These are phyloP conservation scores for Peromyscus maniculatus DNA, from an alignment of 2,113 vertebrate species.

Conservation along the genomic window DNA sequence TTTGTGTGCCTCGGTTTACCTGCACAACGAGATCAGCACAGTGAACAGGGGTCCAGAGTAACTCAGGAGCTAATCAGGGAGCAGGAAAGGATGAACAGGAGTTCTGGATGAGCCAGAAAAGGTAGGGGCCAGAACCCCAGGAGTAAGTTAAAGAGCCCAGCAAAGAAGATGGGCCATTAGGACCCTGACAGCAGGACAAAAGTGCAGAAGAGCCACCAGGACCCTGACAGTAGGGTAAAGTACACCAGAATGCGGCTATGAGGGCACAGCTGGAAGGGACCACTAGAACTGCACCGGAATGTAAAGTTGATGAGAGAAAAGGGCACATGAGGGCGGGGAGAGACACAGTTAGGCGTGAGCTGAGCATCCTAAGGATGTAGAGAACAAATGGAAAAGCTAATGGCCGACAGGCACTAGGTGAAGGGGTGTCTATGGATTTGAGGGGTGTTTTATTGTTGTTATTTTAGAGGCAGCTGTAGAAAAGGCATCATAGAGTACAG, in stretches of 20 bases:
- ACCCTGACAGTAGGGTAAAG: not conserved
- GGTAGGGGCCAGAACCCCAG: not conserved
- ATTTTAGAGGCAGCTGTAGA: not conserved
- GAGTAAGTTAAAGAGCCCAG: not conserved
- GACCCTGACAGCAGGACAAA: not conserved
- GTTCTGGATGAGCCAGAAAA: not conserved
- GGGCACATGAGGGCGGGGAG: not conserved
- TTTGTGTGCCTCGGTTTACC: not conserved
- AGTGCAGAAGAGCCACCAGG: not conserved
- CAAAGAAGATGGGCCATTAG: not conserved
- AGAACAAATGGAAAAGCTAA: not conserved
- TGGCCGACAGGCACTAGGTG: not conserved
- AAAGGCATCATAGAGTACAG: not conserved
- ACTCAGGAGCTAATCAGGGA: not conserved
- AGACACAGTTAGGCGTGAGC: not conserved
- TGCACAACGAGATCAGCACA: not conserved
- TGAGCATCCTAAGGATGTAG: not conserved
- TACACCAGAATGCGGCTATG: not conserved
- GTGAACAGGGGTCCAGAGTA: not conserved
- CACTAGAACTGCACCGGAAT: not conserved
- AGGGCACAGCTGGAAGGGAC: not conserved
- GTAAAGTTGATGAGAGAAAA: not conserved
- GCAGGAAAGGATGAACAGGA: not conserved
- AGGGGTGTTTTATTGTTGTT: not conserved
- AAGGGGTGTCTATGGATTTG: not conserved